Conservation (phyloP, 2,113 vertebrate genomes). For the Ivindomyrus marchei region DNA sequence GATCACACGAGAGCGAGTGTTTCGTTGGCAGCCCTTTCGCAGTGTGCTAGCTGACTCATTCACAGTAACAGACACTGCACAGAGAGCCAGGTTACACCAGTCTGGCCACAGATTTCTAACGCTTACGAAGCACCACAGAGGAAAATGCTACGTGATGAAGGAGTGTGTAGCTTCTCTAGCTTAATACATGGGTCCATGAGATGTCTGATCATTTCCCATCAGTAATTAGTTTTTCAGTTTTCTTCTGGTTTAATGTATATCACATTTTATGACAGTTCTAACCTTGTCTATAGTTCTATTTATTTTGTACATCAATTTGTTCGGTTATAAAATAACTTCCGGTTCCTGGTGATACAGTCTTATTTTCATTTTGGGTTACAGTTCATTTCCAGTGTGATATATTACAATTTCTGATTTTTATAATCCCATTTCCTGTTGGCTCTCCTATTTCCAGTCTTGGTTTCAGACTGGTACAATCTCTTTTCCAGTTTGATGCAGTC, state of each 20-base stretch:
- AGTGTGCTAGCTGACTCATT: constrained; percentile 6
- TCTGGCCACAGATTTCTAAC: background rate
- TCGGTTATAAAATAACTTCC: background rate
- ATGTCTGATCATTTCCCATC: background rate
- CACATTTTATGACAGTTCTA: background rate
- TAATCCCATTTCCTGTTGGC: background rate
- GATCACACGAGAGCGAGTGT: background rate
- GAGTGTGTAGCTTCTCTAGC: background rate
- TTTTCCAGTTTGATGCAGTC: background rate
- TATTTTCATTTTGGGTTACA: background rate
- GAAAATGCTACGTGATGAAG: background rate
- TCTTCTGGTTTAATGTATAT: background rate
- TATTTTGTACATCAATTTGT: background rate
- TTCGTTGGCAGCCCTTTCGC: background rate
- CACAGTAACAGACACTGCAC: constrained; percentile 1
- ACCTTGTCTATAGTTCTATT: background rate
- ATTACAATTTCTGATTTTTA: background rate
- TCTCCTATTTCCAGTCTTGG: background rate
- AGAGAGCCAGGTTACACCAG: background rate
- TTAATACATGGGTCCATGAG: background rate
- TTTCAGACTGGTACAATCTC: background rate
- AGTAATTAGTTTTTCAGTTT: background rate
- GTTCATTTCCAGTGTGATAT: background rate
- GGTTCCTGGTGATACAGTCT: background rate
- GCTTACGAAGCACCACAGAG: background rate